Conservation (phyloP, 2,113 vertebrate genomes). For the Caranx melampygus region DNA sequence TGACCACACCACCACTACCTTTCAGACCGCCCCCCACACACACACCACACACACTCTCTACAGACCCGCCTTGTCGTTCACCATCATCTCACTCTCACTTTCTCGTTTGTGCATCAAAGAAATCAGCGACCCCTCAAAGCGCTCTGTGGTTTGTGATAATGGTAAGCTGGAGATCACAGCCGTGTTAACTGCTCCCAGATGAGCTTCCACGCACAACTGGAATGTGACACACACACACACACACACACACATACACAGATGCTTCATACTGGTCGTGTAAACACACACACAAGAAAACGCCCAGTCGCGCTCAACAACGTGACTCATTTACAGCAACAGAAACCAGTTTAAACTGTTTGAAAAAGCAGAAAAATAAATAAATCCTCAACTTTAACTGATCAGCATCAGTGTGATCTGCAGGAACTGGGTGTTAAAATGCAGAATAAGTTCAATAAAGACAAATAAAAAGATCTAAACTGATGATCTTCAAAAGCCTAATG, state of each 20-base stretch:
- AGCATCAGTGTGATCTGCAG: too few species aligned
- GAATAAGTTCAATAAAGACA: too few species aligned
- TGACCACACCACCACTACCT: too few species aligned
- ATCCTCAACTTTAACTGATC: too few species aligned
- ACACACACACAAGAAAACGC: conserved; percentile 11
- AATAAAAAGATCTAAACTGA: too few species aligned
- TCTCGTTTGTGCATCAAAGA: conserved; percentile 54
- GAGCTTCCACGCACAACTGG: conserved; percentile 18
- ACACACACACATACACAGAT: background rate
- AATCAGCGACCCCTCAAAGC: conserved; percentile 34
- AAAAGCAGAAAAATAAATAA: background rate
- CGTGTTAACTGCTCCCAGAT: conserved; percentile 68
- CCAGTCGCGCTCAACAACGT: background rate
- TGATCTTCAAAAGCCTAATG: too few species aligned
- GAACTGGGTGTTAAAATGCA: too few species aligned
- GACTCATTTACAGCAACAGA: background rate
- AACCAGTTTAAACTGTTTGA: background rate
- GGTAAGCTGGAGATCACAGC: conserved; percentile 50
- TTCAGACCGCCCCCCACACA: too few species aligned
- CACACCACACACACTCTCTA: conserved; percentile 4
- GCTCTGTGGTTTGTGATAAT: conserved; percentile 64
- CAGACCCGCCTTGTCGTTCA: conserved; percentile 8
- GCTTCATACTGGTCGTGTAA: conserved; percentile 49
- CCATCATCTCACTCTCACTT: conserved; percentile 42
- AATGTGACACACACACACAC: conserved; percentile 1